Conservation (phyloP, 2,888 invertebrate species). For the Pecten maximus region DNA sequence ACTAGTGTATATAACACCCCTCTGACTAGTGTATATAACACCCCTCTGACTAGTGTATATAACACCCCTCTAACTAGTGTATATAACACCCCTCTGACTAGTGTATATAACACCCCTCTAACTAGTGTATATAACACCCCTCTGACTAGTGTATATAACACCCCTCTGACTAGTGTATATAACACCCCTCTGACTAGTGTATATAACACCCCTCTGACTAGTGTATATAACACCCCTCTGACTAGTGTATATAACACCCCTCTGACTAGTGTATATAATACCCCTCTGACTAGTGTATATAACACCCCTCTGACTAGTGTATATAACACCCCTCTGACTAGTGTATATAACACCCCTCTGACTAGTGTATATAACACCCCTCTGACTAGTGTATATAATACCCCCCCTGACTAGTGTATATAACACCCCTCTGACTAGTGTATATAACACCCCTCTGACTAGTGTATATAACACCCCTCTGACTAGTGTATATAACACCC, state of each 20-base stretch:
- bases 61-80: conserved; percentile 75
- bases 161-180: conserved; percentile 55
- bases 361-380: too few relatives aligned
- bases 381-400: too few relatives aligned
- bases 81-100: conserved; percentile 69
- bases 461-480: too few relatives aligned
- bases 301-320: conserved; percentile 62
- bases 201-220: too few relatives aligned
- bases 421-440: conserved; percentile 65
- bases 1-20: conserved; percentile 75
- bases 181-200: background rate
- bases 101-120: background rate
- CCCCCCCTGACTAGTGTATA: conserved; percentile 75
- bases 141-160: conserved; percentile 75
- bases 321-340: background rate
- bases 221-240: conserved; percentile 70
- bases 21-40: background rate
- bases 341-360: conserved; percentile 70
- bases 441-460: background rate
- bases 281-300: conserved; percentile 76
- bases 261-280: too few relatives aligned
- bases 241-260: too few relatives aligned
- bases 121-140: too few relatives aligned
- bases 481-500: conserved; percentile 77
- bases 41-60: background rate